Evolutionary conservation across 2,113 vertebrate species (phyloP).

Genomic region (Pholis gunnellus): DNA sequence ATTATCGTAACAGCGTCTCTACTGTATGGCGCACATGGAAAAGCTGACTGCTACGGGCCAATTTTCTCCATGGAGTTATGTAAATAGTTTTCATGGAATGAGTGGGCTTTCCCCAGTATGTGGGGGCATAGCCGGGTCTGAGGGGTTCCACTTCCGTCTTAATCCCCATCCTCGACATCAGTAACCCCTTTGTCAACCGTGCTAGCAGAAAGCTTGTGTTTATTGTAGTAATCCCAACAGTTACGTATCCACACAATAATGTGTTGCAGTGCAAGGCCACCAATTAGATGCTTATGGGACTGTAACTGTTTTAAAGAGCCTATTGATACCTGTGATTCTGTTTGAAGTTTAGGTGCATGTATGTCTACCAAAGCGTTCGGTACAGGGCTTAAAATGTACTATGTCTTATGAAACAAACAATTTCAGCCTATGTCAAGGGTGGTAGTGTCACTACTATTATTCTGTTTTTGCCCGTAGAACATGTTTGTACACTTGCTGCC

Average conservation of each 20-base stretch:
- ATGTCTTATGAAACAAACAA: neutral
- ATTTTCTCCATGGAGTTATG: conserved; percentile 78
- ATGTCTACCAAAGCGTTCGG: neutral
- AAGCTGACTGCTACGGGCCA: conserved; percentile 69
- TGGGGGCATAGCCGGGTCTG: conserved; percentile 37
- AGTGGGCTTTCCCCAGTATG: conserved; percentile 76
- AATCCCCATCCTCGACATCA: conserved; percentile 48
- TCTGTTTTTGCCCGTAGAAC: neutral
- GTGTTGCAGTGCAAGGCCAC: conserved; percentile 2
- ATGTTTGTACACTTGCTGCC: neutral
- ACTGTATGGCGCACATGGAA: conserved; percentile 79
- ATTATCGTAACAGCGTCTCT: conserved; percentile 76
- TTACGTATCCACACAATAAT: conserved; percentile 39
- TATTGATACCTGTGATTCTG: conserved; percentile 27
- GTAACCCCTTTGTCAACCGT: conserved; percentile 53
- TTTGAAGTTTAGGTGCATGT: neutral
- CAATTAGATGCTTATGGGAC: conserved; percentile 25
- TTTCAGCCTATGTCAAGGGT: neutral
- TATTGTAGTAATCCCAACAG: conserved; percentile 15
- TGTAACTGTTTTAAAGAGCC: neutral
- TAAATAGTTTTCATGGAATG: conserved; percentile 77
- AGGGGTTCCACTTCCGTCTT: conserved; percentile 63
- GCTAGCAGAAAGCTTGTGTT: conserved; percentile 8
- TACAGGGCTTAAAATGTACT: neutral
- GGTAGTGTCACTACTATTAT: neutral